phyloP scores from a whole-genome alignment of 2,113 vertebrate genomes.

The Pituophis catenifer region DNA sequence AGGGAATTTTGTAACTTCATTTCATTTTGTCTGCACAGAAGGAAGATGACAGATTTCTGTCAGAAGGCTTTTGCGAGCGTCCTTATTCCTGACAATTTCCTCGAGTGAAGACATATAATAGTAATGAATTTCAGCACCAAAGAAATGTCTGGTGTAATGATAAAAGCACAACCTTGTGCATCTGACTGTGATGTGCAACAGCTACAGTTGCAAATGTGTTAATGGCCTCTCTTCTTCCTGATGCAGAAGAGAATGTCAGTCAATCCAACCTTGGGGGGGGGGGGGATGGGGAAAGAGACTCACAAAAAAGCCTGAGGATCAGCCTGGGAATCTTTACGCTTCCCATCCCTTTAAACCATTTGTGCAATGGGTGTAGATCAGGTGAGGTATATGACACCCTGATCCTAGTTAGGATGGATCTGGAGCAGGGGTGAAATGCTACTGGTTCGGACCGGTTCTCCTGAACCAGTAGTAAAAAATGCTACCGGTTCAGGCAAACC shows the following conservation, averaged over 20 bases:
- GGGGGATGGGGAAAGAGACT: background rate
- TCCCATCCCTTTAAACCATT: background rate
- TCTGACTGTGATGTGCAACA: background rate
- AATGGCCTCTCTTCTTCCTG: background rate
- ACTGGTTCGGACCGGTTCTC: no score
- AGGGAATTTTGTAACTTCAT: slow-evolving; percentile 8
- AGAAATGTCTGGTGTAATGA: background rate
- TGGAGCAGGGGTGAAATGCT: no score
- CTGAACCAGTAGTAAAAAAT: no score
- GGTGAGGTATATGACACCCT: background rate
- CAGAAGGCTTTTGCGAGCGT: background rate
- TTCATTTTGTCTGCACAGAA: background rate
- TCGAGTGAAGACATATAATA: background rate
- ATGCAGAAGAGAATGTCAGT: background rate
- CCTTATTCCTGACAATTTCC: background rate
- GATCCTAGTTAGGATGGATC: background rate
- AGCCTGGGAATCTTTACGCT: background rate
- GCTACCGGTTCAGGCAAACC: no score
- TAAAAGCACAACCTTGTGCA: background rate
- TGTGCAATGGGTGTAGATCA: background rate
- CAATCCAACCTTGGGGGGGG: background rate
- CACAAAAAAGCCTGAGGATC: background rate
- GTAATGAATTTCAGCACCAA: background rate
- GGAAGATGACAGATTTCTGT: background rate
- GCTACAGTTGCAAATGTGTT: background rate